Percentiles rank a stretch among this genome's conserved stretches.
Evolutionary conservation across 2,888 invertebrate genomes (phyloP).

Genomic region (Tachina lurida): DNA sequence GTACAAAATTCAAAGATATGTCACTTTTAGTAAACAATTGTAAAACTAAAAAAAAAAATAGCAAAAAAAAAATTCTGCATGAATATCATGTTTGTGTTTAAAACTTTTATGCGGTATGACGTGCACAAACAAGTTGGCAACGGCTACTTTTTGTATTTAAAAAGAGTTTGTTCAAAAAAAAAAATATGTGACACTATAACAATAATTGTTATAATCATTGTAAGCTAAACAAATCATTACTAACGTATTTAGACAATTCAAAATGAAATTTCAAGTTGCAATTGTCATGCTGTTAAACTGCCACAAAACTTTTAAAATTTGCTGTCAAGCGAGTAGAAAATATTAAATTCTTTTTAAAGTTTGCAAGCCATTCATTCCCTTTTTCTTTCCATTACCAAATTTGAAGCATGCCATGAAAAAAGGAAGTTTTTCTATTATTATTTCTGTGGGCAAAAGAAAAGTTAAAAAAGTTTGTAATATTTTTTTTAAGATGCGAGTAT

Average conservation of each 20-base stretch:
- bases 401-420: constrained; percentile 11
- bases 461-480: constrained; percentile 24
- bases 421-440: constrained; percentile 43
- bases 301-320: constrained; percentile 17
- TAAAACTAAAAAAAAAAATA: too few species aligned
- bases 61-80: too few species aligned
- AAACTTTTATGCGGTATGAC: not conserved
- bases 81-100: too few species aligned
- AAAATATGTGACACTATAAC: not conserved
- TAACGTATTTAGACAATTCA: constrained; percentile 14
- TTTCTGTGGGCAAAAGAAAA: not conserved
- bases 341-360: constrained; percentile 18
- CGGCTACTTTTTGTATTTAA: not conserved
- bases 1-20: too few species aligned
- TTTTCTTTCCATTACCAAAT: constrained; percentile 30
- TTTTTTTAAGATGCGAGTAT: not conserved
- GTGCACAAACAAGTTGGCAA: not conserved
- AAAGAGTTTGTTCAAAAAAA: not conserved
- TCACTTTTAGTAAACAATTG: too few species aligned
- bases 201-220: constrained; percentile 25
- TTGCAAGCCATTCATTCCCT: constrained; percentile 14
- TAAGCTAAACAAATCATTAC: constrained; percentile 25
- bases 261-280: constrained; percentile 21
- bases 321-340: not conserved
- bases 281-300: constrained; percentile 30